Percentiles rank a stretch among this genome's conserved stretches.
These are phyloP conservation scores for Neosilurus hyrtlii DNA, from an alignment of 2,797 vertebrate species.

Conservation along the genomic window DNA sequence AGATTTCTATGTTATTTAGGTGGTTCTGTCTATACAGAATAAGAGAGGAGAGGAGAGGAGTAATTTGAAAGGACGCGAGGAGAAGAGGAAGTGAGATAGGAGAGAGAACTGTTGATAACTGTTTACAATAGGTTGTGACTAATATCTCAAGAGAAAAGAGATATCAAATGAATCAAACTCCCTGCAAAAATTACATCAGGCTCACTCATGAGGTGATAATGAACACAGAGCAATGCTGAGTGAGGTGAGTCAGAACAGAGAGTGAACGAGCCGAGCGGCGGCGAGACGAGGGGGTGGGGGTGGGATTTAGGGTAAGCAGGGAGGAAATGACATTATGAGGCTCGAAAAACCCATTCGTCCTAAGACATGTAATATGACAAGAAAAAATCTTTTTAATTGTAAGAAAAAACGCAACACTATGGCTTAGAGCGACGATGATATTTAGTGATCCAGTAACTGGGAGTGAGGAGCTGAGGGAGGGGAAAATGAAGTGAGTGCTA, in stretches of 20 bases:
- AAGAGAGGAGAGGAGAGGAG: neutral
- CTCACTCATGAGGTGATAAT: slow-evolving; percentile 71
- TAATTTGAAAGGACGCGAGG: too few relatives aligned
- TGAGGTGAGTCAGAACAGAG: slow-evolving; percentile 47
- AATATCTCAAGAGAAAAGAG: slow-evolving; percentile 59
- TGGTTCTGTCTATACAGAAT: neutral
- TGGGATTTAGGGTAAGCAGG: neutral
- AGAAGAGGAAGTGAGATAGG: too few relatives aligned
- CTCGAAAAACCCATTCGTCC: neutral
- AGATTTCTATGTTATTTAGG: neutral
- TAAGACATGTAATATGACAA: slow-evolving; percentile 1
- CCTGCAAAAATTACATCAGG: slow-evolving; percentile 71
- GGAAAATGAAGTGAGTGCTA: slow-evolving; percentile 6
- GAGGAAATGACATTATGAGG: slow-evolving; percentile 1
- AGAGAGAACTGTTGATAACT: slow-evolving; percentile 54
- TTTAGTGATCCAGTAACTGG: slow-evolving; percentile 17
- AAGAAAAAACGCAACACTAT: neutral
- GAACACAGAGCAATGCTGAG: slow-evolving; percentile 55
- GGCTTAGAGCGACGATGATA: neutral
- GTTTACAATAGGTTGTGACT: slow-evolving; percentile 56
- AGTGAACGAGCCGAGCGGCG: slow-evolving; percentile 37
- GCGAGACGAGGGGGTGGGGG: neutral
- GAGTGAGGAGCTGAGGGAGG: slow-evolving; percentile 20
- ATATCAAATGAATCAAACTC: slow-evolving; percentile 65
- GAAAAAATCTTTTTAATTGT: neutral